Evolutionary conservation across 53 echinoderm and acorn worm species (phyloP).

Genomic region (Temnopleurus reevesii): DNA sequence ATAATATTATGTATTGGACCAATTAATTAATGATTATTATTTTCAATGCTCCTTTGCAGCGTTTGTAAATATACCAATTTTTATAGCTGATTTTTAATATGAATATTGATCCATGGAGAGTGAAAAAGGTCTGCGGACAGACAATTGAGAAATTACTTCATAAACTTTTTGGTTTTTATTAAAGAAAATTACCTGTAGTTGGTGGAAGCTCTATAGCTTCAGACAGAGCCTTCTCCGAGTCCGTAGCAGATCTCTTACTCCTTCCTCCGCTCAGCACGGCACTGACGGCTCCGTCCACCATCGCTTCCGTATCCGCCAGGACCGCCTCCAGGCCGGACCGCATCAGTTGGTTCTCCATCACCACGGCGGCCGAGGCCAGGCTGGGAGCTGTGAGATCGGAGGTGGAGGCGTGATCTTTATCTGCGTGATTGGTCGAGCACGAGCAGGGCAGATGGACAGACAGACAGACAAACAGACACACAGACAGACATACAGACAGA

Average conservation of each 20-base stretch:
- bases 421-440: conserved; percentile 54
- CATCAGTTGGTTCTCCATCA: conserved; percentile 56
- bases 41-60: too few species aligned
- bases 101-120: too few species aligned
- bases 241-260: conserved; percentile 39
- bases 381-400: conserved; percentile 81
- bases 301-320: conserved; percentile 41
- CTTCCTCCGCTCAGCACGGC: conserved; percentile 35
- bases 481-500: background rate
- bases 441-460: conserved; percentile 12
- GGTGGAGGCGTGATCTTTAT: conserved; percentile 88
- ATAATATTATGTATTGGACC: too few species aligned
- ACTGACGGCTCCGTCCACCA: conserved; percentile 50
- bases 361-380: conserved; percentile 37
- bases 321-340: conserved; percentile 57
- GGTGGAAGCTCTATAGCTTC: conserved; percentile 33
- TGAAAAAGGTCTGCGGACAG: too few species aligned
- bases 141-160: background rate
- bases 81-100: too few species aligned
- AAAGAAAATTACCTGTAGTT: conserved; percentile 6
- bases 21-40: too few species aligned
- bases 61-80: too few species aligned
- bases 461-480: conserved; percentile 30
- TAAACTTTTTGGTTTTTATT: background rate
- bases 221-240: conserved; percentile 40